Evolutionary conservation across 2,113 vertebrate species (phyloP), one percentile per base, ranked within the genome.

Genomic region (Camelus dromedarius): DNA sequence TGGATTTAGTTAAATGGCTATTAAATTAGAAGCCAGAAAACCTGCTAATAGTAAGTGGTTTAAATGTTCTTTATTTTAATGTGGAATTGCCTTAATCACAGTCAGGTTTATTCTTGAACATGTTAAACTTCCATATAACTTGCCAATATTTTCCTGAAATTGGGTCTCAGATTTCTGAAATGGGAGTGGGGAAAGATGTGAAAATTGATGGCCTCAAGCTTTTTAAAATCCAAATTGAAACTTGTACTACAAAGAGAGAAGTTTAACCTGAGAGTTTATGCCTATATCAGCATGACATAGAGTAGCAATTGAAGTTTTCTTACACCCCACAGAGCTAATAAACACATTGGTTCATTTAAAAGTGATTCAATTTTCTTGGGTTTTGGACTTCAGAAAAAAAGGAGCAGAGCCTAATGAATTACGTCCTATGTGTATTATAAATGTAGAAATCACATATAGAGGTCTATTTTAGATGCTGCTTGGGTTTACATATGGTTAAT

Each of bases 211-310:
- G 1, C 72, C 96, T 98, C 82, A 50, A 97, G 52, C 15, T 95
- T 97, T 97, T 92, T 79, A 91, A 97, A 95, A 96, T 94, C 22
- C 89, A 96, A 92, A 98, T 97, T 96, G 97, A 97, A 97, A 97
- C 95, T 96, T 97, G 95, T 97, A 97, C 96, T 98, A 97, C 95
- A 97, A 96, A 97, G 96, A 92, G 89, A 85, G 89, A 95, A 96
- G 82, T 97, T 95, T 93, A 98, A 97, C 97, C 95, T 97, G 93
- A 90, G 96, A 97, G 86, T 96, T 95, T 97, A 96, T 97, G 95
- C 94, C 76, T 96, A 54, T 94, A 96, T 97, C 97, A 97, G 91
- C 95, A 96, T 95, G 96, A 97, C 95, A 81, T 24, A 94, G 89
- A 93, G 89, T 56, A 95, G 96, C 91, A 97, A 89, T 83, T 97